These are phyloP conservation scores for Strongylocentrotus purpuratus DNA, from an alignment of 35 echinoderm and acorn worm species.

Conservation along the genomic window DNA sequence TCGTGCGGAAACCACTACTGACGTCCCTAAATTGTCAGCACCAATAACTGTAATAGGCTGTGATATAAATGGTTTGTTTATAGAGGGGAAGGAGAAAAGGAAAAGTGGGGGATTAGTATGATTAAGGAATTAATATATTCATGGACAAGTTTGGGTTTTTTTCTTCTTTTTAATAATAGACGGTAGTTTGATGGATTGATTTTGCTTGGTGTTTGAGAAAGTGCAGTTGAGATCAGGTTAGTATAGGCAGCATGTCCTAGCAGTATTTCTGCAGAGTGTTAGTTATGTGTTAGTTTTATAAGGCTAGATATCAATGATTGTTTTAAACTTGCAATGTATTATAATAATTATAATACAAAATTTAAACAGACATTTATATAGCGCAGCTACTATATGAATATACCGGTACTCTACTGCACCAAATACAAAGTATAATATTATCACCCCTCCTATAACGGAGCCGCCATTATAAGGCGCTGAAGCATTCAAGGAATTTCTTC, in stretches of 20 bases:
- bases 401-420: no score
- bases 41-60: slow-evolving; percentile 31
- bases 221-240: background rate
- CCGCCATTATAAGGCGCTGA: background rate
- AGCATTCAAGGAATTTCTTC: background rate
- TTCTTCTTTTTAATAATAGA: background rate
- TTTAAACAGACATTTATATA: no score
- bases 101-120: background rate
- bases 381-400: no score
- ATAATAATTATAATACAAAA: no score
- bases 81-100: background rate
- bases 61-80: slow-evolving; percentile 40
- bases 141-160: background rate
- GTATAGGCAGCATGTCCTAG: background rate
- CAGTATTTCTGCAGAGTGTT: background rate
- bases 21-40: slow-evolving; percentile 17
- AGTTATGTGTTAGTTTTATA: no score
- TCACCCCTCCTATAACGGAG: background rate
- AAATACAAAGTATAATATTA: no score
- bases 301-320: no score
- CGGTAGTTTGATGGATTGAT: background rate
- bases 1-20: slow-evolving; percentile 2
- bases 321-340: no score
- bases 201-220: background rate
- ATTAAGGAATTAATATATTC: slow-evolving; percentile 14